A percentile compares a stretch with the other conserved stretches of the same genome.
These are phyloP conservation scores for Zeus faber DNA, from an alignment of 2,113 vertebrate species.

Conservation along the genomic window DNA sequence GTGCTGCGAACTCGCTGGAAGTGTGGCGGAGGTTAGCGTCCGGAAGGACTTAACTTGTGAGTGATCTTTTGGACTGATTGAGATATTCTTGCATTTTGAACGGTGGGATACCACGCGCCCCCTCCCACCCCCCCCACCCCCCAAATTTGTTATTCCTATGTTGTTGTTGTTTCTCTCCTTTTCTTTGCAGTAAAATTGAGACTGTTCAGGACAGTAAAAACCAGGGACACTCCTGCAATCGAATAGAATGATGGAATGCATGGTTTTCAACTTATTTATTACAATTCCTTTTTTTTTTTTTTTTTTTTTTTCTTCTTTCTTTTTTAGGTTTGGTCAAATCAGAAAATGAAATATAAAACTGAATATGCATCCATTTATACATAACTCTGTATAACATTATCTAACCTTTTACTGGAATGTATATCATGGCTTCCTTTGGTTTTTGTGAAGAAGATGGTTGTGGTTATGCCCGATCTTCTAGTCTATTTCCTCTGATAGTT, in stretches of 20 bases:
- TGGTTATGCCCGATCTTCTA: constrained; percentile 52
- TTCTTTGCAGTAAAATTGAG: constrained; percentile 53
- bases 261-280: constrained; percentile 71
- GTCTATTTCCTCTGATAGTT: constrained; percentile 59
- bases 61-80: constrained; percentile 39
- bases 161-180: neutral
- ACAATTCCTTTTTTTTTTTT: constrained; percentile 55
- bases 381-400: constrained; percentile 54
- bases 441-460: constrained; percentile 54
- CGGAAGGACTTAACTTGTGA: constrained; percentile 42
- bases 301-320: too few species aligned
- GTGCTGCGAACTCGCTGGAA: constrained; percentile 46
- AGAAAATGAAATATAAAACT: constrained; percentile 52
- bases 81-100: constrained; percentile 50
- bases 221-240: constrained; percentile 59
- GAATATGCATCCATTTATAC: constrained; percentile 71
- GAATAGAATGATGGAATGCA: constrained; percentile 62
- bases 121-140: too few species aligned
- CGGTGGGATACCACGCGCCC: too few species aligned
- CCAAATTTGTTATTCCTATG: constrained; percentile 37
- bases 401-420: constrained; percentile 75
- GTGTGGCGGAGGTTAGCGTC: constrained; percentile 36
- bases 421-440: constrained; percentile 58
- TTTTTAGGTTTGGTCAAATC: constrained; percentile 62
- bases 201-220: constrained; percentile 56